Conservation (phyloP, 2,797 vertebrate species). For the Apodemus agrarius region DNA sequence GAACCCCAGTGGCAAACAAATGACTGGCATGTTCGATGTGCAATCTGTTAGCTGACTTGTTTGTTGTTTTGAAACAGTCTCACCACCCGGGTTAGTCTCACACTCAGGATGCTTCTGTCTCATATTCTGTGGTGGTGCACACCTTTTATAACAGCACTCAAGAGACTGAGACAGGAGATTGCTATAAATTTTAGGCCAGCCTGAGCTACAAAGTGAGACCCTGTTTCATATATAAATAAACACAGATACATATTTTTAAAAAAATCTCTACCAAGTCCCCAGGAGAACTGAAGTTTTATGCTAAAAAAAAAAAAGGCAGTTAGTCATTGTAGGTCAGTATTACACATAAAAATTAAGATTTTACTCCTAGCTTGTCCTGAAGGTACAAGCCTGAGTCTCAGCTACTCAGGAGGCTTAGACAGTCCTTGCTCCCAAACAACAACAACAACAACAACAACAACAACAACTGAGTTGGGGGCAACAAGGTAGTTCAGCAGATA, state of each 20-base stretch:
- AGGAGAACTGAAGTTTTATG: not conserved
- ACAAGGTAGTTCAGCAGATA: not conserved
- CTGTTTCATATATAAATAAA: not conserved
- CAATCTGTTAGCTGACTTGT: not conserved
- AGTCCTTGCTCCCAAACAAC: not conserved
- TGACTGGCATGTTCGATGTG: rapidly evolving
- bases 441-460: not conserved
- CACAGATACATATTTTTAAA: not conserved
- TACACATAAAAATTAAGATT: not conserved
- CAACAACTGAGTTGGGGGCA: not conserved
- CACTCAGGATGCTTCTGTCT: not conserved
- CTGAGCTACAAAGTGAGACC: not conserved
- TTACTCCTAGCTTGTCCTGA: not conserved
- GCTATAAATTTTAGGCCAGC: not conserved
- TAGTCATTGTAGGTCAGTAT: not conserved
- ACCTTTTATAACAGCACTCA: not conserved
- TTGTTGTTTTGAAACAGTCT: rapidly evolving
- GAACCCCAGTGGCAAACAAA: not conserved
- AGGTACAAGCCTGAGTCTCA: not conserved
- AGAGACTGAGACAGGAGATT: not conserved
- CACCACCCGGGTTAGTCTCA: not conserved
- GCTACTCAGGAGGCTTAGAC: not conserved
- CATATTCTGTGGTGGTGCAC: not conserved
- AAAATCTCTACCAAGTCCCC: not conserved
- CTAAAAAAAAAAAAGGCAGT: not conserved